Percentiles rank a stretch among this genome's conserved stretches.
These are phyloP conservation scores for Pseudobourletiella spinata DNA, from an alignment of 1,140 invertebrate species.

Conservation along the genomic window DNA sequence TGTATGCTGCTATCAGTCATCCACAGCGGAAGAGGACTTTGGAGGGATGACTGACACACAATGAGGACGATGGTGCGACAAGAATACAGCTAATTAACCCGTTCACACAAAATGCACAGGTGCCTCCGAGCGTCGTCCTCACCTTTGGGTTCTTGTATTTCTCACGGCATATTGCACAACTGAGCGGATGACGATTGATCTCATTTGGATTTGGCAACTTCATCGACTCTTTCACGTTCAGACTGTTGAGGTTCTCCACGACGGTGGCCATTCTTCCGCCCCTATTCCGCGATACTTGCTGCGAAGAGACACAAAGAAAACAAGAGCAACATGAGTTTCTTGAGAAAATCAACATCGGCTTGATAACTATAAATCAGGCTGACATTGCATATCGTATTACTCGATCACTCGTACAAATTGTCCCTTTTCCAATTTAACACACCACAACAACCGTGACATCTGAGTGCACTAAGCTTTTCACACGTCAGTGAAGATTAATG, in stretches of 20 bases:
- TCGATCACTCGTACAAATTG: no score
- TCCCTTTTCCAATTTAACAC: no score
- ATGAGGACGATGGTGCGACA: no score
- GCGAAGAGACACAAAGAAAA: not conserved
- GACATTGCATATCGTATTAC: no score
- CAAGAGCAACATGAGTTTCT: not conserved
- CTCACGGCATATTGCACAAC: slow-evolving; percentile 43
- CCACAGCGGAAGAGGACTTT: no score
- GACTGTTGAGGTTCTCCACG: not conserved
- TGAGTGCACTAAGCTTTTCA: no score
- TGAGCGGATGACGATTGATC: slow-evolving; percentile 39
- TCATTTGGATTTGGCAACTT: slow-evolving; percentile 4
- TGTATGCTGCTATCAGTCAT: no score
- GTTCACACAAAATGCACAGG: not conserved
- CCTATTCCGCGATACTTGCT: not conserved
- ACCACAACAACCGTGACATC: no score
- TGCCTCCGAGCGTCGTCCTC: slow-evolving; percentile 7
- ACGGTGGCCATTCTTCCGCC: slow-evolving; percentile 1
- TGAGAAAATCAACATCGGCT: no score
- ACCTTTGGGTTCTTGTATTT: slow-evolving; percentile 40
- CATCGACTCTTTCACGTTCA: not conserved
- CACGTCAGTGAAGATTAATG: no score
- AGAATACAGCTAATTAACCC: not conserved
- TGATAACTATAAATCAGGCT: no score
- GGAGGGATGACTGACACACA: no score